Conservation (phyloP, 2,113 vertebrate species). For the Hystrix brachyura region DNA sequence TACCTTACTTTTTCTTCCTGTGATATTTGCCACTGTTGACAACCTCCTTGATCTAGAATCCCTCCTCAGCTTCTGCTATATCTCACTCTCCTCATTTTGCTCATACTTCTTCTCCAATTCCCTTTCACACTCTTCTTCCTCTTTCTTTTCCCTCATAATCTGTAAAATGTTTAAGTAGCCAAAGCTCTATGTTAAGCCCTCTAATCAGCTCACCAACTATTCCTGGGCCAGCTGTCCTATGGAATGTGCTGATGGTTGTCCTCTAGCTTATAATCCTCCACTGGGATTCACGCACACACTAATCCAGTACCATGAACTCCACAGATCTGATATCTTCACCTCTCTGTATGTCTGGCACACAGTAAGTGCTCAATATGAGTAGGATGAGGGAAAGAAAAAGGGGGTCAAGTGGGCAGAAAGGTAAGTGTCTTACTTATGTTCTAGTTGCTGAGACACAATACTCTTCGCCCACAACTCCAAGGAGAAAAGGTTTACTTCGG, state of each 20-base stretch:
- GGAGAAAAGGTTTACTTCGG: too few relatives aligned
- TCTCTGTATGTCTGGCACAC: not conserved
- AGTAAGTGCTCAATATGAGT: not conserved
- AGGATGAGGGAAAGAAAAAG: not conserved
- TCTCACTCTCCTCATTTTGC: not conserved
- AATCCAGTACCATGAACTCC: not conserved
- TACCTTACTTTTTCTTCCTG: not conserved
- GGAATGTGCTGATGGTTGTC: not conserved
- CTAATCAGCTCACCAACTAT: not conserved
- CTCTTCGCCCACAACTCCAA: too few relatives aligned
- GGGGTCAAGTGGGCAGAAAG: not conserved
- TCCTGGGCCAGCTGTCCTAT: too few relatives aligned
- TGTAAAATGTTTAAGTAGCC: not conserved
- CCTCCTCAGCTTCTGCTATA: not conserved
- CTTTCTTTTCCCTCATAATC: not conserved
- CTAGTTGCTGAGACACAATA: too few relatives aligned
- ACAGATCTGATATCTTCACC: fast-evolving
- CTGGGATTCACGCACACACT: not conserved
- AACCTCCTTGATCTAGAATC: not conserved
- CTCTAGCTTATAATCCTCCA: not conserved
- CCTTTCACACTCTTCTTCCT: not conserved
- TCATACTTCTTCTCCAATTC: not conserved
- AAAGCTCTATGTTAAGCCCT: not conserved
- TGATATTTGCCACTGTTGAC: not conserved
- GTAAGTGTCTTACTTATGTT: not conserved